A percentile compares a stretch with the other conserved stretches of the same genome.
Conservation (phyloP, 2,113 vertebrate species). For the Ammodytes dubius region DNA sequence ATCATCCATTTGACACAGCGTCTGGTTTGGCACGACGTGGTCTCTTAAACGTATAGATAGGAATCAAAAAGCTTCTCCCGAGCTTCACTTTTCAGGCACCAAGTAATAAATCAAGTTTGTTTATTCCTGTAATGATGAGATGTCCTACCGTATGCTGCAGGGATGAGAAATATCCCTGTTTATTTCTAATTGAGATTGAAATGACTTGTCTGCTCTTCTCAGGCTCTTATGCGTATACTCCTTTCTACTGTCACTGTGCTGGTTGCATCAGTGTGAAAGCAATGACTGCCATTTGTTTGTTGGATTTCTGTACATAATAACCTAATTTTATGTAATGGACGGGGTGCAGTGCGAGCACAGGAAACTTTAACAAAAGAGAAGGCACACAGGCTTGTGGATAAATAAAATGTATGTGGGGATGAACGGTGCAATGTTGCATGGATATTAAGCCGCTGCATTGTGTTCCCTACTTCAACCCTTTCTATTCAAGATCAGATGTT, state of each 20-base stretch:
- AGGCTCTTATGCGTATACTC: not conserved
- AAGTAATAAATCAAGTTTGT: not conserved
- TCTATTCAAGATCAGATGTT: not conserved
- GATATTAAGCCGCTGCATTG: not conserved
- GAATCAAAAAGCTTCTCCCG: not conserved
- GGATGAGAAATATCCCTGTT: not conserved
- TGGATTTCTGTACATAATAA: not conserved
- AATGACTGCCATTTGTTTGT: not conserved
- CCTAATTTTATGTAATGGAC: not conserved
- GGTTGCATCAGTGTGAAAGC: not conserved
- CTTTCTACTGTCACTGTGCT: not conserved
- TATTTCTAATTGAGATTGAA: slow-evolving; percentile 3
- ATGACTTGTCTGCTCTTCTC: not conserved
- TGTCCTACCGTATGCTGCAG: not conserved
- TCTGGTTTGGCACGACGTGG: not conserved
- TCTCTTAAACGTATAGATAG: not conserved
- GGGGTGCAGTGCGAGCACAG: not conserved
- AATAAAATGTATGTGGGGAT: not conserved
- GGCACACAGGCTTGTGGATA: not conserved
- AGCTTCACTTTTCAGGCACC: not conserved
- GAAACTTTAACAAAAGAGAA: not conserved
- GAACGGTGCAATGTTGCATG: not conserved
- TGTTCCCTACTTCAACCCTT: not conserved
- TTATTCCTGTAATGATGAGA: not conserved
- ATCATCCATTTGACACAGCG: not conserved